phyloP scores from a whole-genome alignment of 2,113 vertebrate species.

The Hypomesus transpacificus region DNA sequence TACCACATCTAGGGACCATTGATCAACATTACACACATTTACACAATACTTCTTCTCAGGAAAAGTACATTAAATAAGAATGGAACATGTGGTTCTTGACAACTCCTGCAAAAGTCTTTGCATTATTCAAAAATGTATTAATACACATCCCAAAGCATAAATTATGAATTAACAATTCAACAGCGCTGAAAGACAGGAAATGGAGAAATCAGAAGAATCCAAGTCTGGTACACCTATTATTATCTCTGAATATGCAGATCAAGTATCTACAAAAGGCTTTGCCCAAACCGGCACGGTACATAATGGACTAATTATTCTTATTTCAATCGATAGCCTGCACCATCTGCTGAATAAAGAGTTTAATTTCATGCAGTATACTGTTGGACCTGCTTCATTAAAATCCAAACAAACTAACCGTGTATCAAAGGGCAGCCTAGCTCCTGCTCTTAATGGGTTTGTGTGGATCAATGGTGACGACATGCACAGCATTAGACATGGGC shows the following conservation, averaged over 20 bases:
- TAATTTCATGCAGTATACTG: background rate
- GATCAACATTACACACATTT: conserved; percentile 39
- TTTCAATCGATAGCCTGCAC: background rate
- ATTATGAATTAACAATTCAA: background rate
- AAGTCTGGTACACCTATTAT: no score
- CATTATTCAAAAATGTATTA: conserved; percentile 57
- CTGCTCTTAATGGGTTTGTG: background rate
- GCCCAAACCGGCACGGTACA: no score
- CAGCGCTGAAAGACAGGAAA: no score
- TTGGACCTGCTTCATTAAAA: background rate
- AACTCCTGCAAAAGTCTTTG: conserved; percentile 40
- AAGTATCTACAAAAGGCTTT: no score
- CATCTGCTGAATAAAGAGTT: background rate
- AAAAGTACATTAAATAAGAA: conserved; percentile 36
- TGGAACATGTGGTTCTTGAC: conserved; percentile 43
- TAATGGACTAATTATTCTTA: no score
- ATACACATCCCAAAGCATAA: conserved; percentile 26
- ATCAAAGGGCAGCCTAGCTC: background rate
- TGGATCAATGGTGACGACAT: background rate
- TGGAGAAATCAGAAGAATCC: no score
- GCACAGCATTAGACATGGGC: no score
- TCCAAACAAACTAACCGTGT: background rate
- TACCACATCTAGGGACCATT: conserved; percentile 45
- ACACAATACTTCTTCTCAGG: conserved; percentile 37
- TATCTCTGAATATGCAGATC: no score